Percentiles rank a stretch among this genome's conserved stretches.
Evolutionary conservation across 2,797 vertebrate genomes (phyloP).

Genomic region (Hypotaenidia philippensis): DNA sequence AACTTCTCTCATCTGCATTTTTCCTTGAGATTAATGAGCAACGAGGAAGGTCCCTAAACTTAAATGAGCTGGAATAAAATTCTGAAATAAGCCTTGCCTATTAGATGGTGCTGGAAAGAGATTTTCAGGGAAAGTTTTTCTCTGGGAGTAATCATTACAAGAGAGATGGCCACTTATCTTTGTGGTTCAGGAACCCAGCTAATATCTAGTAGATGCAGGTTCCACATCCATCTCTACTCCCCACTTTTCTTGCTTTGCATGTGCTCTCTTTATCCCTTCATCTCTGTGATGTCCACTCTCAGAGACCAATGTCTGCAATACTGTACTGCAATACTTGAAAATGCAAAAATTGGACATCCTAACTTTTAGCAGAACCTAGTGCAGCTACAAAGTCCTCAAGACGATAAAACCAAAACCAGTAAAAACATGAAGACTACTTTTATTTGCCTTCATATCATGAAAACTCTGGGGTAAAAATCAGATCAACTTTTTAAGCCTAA

Average conservation of each 20-base stretch:
- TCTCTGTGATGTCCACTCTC: neutral
- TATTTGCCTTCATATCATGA: neutral
- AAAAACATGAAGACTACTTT: neutral
- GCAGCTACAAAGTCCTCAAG: neutral
- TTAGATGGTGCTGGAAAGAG: conserved; percentile 10
- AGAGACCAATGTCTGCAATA: neutral
- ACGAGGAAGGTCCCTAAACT: neutral
- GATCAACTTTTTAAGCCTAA: neutral
- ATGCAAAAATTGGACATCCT: neutral
- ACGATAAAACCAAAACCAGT: neutral
- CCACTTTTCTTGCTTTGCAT: neutral
- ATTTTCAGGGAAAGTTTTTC: neutral
- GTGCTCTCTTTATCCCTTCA: neutral
- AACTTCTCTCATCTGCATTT: conserved; percentile 59
- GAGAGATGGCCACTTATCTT: neutral
- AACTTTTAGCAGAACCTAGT: neutral
- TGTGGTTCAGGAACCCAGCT: neutral
- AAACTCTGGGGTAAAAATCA: neutral
- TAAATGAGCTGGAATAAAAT: conserved; percentile 57
- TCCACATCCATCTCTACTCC: neutral
- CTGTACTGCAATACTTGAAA: neutral
- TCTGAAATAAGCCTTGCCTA: conserved; percentile 32
- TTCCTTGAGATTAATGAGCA: conserved; percentile 52
- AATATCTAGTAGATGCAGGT: neutral
- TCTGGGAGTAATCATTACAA: neutral